phyloP scores from a whole-genome alignment of 30 jellyfish, hydroid and myxozoan genomes.

The Cassiopea andromeda region DNA sequence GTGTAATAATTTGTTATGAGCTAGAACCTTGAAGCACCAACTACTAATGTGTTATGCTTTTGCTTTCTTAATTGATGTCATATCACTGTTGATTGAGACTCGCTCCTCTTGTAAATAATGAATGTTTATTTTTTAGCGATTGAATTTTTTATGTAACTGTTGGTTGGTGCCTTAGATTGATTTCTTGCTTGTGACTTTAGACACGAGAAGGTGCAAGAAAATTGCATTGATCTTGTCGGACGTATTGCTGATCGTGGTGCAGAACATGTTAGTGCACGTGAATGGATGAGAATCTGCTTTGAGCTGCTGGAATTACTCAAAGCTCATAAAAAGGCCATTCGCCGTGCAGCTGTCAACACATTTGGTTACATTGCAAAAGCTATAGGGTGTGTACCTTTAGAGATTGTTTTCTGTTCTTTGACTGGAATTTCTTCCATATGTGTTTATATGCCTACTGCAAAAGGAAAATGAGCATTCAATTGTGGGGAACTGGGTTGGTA shows the following conservation, averaged over 20 bases:
- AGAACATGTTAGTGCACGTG: slow-evolving; percentile 98
- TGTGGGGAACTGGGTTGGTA: too few species aligned
- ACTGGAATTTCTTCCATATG: too few species aligned
- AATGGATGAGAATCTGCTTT: slow-evolving; percentile 99
- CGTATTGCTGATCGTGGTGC: slow-evolving; percentile 99
- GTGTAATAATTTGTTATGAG: not conserved
- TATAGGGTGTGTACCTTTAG: slow-evolving; percentile 75
- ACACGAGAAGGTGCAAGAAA: slow-evolving; percentile 99
- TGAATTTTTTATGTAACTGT: too few species aligned
- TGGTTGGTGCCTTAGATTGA: not conserved
- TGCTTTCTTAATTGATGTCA: too few species aligned
- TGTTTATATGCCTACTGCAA: too few species aligned
- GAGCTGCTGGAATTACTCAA: slow-evolving; percentile 92
- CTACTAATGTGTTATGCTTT: too few species aligned
- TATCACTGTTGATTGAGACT: too few species aligned
- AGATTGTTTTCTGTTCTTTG: not conserved
- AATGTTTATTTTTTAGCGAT: too few species aligned
- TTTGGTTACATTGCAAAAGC: slow-evolving; percentile 99
- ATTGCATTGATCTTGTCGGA: slow-evolving; percentile 98
- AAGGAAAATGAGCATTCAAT: too few species aligned
- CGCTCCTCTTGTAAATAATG: too few species aligned
- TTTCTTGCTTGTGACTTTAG: slow-evolving; percentile 9
- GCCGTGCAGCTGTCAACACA: slow-evolving; percentile 98
- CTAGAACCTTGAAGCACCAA: too few species aligned
- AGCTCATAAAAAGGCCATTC: slow-evolving; percentile 99